Percentiles rank a stretch among this genome's conserved stretches.
Conservation (phyloP, 2,797 vertebrate species). For the Amblyopsis hoosieri region DNA sequence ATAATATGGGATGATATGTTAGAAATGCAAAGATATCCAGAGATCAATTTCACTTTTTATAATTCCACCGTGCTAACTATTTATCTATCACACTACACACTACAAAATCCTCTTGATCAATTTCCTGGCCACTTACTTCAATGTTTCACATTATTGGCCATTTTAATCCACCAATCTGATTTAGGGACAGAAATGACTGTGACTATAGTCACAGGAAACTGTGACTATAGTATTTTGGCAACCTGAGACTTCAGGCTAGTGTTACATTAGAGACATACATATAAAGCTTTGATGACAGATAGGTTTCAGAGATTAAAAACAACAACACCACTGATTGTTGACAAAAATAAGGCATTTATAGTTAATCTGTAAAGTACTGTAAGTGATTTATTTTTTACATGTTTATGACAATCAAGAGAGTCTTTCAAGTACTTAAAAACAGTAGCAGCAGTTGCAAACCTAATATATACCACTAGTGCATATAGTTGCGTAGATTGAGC, state of each 20-base stretch:
- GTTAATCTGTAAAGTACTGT: neutral
- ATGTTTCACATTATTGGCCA: slow-evolving; percentile 39
- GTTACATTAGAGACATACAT: slow-evolving; percentile 53
- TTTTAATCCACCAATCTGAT: slow-evolving; percentile 30
- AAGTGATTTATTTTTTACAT: no score
- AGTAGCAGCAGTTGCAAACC: neutral
- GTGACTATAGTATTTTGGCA: slow-evolving; percentile 44
- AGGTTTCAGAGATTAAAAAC: slow-evolving; percentile 49
- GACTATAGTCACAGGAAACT: slow-evolving; percentile 16
- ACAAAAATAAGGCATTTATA: slow-evolving; percentile 3
- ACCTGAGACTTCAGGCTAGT: slow-evolving; percentile 48
- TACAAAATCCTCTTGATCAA: slow-evolving; percentile 4
- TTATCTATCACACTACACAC: neutral
- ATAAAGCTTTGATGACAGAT: slow-evolving; percentile 69
- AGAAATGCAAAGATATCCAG: no score
- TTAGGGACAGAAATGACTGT: slow-evolving; percentile 12
- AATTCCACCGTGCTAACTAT: slow-evolving; percentile 17
- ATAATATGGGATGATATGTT: no score
- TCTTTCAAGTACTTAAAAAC: neutral
- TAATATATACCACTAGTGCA: neutral
- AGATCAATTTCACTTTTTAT: no score
- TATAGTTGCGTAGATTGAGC: neutral
- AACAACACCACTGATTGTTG: slow-evolving; percentile 5
- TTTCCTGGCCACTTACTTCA: slow-evolving; percentile 28
- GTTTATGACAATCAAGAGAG: no score